Base-by-base conservation (phyloP, 1,140 invertebrate species). In the Hyles euphorbiae region DNA sequence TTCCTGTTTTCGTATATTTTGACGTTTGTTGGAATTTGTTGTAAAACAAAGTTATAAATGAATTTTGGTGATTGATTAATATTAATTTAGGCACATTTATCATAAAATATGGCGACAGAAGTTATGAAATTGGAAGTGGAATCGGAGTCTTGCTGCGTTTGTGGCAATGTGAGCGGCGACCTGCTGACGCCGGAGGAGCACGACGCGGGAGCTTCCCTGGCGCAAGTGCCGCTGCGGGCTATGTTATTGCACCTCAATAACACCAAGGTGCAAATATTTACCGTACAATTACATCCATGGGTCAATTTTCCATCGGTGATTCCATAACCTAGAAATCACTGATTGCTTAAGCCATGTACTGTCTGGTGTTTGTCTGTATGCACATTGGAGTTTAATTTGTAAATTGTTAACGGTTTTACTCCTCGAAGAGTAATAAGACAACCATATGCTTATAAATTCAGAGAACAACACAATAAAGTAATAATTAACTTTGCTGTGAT, bases 231-330 rank as follows among this genome's bases (percentile, higher is more conserved):
- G 40, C 67, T 87, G 33, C 65, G 82, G 46, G 65, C 79, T 12
- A 83, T 87, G 81, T 63, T 87, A 3, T 62, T 85, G 56, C 83
- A 87, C n/a, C 69, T 87, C 36, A 87, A 83, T 55, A 81, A 81
- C 46, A 78, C 76, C 52, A 87, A 87, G 78, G 83, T 87, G 62
- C 9, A 52, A 34, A 10, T 34, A 34, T n/a, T 32, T 47, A 34
- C 5, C 11, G 11, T n/a, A 5, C 4, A 51, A 49, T 49, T 49
- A 7, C 8, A 53, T 53, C 12, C 10, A 36, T 40, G 10, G 8
- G 6, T 40, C 7, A 36, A 10, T n/a, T 12, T 34, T 40, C 10
- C 5, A 10, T 34, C 6, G 10, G 6, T 12, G 9, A 12, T 53
- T 36, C 12, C 40, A 36, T 22, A 22, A n/a, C n/a, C 10, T 10